Evolutionary conservation across 2,888 invertebrate genomes (phyloP).

Genomic region (Hypolimnas misippus): DNA sequence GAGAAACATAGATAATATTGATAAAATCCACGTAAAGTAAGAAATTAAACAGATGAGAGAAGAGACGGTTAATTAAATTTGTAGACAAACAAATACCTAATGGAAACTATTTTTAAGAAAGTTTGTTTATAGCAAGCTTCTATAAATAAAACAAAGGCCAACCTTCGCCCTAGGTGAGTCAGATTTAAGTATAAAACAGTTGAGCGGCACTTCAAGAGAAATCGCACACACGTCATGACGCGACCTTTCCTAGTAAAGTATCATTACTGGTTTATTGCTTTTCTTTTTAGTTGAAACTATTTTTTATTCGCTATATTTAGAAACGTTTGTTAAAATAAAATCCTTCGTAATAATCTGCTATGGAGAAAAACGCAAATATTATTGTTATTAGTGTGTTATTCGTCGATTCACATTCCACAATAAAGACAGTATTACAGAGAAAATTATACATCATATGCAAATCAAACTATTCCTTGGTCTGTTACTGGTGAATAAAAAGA

Average conservation of each 20-base stretch:
- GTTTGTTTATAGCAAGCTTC: constrained; percentile 31
- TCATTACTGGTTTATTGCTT: constrained; percentile 28
- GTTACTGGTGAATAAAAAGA: too few relatives aligned
- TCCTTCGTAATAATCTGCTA: neutral
- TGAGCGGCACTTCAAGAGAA: constrained; percentile 43
- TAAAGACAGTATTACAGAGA: too few relatives aligned
- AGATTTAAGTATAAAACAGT: constrained; percentile 44
- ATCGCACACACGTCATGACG: constrained; percentile 43
- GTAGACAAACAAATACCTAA: neutral
- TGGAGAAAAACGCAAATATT: neutral
- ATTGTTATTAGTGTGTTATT: neutral
- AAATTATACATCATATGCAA: neutral
- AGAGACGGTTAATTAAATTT: neutral
- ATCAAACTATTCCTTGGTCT: neutral
- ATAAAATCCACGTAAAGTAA: neutral
- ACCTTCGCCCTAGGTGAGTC: constrained; percentile 48
- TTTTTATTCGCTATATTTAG: neutral
- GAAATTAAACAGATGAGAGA: neutral
- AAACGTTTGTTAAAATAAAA: neutral
- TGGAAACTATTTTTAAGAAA: constrained; percentile 16
- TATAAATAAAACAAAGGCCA: constrained; percentile 47
- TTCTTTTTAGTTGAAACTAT: constrained; percentile 22
- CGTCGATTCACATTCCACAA: neutral
- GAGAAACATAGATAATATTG: too few relatives aligned
- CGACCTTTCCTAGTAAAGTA: constrained; percentile 46